Base-by-base conservation (phyloP, 2,113 vertebrate species). In the Xyliphius kryptos region DNA sequence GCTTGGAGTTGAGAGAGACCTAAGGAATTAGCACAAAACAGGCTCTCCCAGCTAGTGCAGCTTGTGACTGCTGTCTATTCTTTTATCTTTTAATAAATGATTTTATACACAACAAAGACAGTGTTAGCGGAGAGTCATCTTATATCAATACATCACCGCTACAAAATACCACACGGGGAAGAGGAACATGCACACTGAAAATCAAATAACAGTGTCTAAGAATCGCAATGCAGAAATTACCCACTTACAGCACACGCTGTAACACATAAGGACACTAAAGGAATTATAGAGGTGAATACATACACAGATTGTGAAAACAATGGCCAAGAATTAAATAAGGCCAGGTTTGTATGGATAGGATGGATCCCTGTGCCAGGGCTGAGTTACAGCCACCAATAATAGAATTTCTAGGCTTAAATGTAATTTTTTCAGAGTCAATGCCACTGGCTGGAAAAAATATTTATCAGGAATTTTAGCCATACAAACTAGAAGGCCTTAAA, bases 391-490 rank as follows among this genome's bases (percentile, higher is more conserved):
- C 73, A 80, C 63, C 69, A 49, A 46, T 84, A 86, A 86, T 84
- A 73, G 82, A 77, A 83, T 87, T 82, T 82, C 79, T 78, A 12
- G 46, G 67, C 76, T 76, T 77, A 81, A 83, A 81, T 81, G 80
- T 84, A 78, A 77, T 83, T 81, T 66, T 62, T 74, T 80, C 74
- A 70, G 68, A 68, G 40, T 68, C 67, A 48, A 74, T 78, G 77
- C 75, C 72, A 63, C 17, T 17, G 60, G 73, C 76, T 75, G 70
- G 79, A 83, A 70, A 78, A 76, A 81, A 83, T 83, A 86, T 86
- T 80, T 85, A 88, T 84, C 85, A 76, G 71, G 72, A n/a, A n/a
- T n/a, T n/a, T n/a, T n/a, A n/a, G n/a, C 69, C 64, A 72, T 76
- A 76, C 79, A 69, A 75, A 78, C 78, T 69, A 77, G 79, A 72